Conservation (phyloP, 1,140 invertebrate species). For the Theocolax elegans region DNA sequence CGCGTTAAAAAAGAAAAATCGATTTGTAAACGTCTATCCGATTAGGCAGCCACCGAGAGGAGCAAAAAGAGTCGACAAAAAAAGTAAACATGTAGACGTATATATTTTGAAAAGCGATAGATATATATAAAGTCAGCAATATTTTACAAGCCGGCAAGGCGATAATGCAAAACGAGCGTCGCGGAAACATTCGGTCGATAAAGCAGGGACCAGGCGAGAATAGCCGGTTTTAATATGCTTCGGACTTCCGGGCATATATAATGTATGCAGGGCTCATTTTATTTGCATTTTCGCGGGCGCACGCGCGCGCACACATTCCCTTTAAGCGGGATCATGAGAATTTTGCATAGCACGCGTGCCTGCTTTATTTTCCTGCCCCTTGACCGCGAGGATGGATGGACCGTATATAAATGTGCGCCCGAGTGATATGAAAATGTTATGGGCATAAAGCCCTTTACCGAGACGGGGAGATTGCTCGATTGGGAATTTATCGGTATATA, state of each 20-base stretch:
- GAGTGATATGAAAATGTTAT: constrained; percentile 12
- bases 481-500: neutral
- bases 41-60: no score
- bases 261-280: neutral
- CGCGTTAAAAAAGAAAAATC: no score
- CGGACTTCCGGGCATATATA: no score
- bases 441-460: neutral
- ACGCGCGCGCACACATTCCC: neutral
- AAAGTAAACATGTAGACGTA: no score
- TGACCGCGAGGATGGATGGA: neutral
- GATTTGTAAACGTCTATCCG: no score
- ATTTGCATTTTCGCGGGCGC: constrained; percentile 10
- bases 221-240: no score
- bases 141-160: neutral
- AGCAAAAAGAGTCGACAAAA: no score
- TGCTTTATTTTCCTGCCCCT: neutral
- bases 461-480: neutral
- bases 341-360: constrained; percentile 7
- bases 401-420: neutral
- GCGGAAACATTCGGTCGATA: constrained; percentile 11
- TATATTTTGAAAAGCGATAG: no score
- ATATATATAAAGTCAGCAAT: neutral
- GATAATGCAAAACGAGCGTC: constrained; percentile 5
- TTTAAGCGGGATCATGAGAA: neutral
- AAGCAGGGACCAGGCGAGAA: constrained; percentile 8